phyloP scores from a whole-genome alignment of 2,113 vertebrate species.

The Oostethus manadensis region DNA sequence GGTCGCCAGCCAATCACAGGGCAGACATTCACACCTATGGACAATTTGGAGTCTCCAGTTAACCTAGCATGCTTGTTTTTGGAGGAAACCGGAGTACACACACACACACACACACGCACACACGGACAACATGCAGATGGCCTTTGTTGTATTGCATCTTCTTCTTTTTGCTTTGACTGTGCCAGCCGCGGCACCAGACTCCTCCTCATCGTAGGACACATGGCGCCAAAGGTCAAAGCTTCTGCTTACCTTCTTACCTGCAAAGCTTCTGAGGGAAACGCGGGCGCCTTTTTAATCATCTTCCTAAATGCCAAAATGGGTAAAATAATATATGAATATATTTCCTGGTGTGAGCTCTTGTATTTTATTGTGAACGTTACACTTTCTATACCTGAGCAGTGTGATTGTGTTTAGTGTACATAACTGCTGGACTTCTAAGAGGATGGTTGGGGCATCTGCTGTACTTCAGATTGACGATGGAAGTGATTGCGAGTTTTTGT shows the following conservation, averaged over 20 bases:
- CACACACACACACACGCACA: no score
- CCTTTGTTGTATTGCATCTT: neutral
- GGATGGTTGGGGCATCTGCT: constrained; percentile 56
- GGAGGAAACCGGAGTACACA: no score
- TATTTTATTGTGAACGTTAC: constrained; percentile 62
- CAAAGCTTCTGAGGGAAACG: constrained; percentile 37
- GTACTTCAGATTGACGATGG: constrained; percentile 51
- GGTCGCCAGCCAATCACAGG: no score
- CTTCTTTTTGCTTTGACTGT: constrained; percentile 3
- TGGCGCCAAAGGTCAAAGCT: constrained; percentile 17
- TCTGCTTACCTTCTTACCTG: no score
- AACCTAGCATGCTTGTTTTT: no score
- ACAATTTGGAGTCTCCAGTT: no score
- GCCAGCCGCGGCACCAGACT: constrained; percentile 34
- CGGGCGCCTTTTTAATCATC: constrained; percentile 44
- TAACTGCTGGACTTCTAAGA: constrained; percentile 57
- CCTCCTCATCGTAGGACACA: constrained; percentile 8
- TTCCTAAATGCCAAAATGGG: constrained; percentile 60
- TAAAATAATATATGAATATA: constrained; percentile 45
- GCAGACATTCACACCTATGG: no score
- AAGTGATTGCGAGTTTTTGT: constrained; percentile 42
- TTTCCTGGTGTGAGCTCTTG: constrained; percentile 61
- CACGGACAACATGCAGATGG: no score
- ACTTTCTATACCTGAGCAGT: constrained; percentile 55
- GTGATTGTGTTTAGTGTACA: constrained; percentile 58